Evolutionary conservation across 2,888 invertebrate genomes (phyloP), one percentile per base, ranked within the genome.

Genomic region (Dasysyrphus tricinctus): DNA sequence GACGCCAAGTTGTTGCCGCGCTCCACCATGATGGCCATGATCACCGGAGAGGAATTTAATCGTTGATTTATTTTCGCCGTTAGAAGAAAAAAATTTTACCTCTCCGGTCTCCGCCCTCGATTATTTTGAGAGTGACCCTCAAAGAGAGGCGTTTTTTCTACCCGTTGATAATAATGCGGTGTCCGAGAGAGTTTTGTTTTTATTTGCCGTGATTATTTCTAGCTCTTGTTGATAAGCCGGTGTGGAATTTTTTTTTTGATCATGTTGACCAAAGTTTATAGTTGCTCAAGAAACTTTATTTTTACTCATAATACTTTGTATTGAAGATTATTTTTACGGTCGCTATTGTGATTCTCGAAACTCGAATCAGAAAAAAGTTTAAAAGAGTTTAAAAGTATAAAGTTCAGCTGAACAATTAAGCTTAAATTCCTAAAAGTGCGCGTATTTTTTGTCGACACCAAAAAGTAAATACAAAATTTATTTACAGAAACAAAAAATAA

Each of bases 221-320:
- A 65, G 73, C 67, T 67, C 34, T 16, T 57, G 67, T 72, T 74
- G 84, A 84, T 84, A 76, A 80, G 76, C 75, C 80, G 80, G 76
- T 72, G 59, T 73, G 80, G 65, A 63, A 32, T 57, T 16, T 19
- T 24, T n/a, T 24, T 24, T 83, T 75, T 65, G 51, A 51, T 80
- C 49, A 75, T 83, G 70, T 65, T 59, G 44, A 72, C 2, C 11
- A 5, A 16, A 32, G n/a, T 37, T 56, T 56, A 9, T 34, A 32
- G n/a, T 56, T 56, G 32, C 32, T 56, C 32, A 14, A n/a, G 56
- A 29, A 76, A 47, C 14, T 39, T n/a, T 32, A n/a, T 14, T 67
- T 34, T 12, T 5, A 11, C 16, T 34, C 7, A 29, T 54, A 1
- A 7, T 14, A 29, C 51, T 54, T 54, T 54, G 12, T 32, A 3